Conservation (phyloP, 2,888 invertebrate species). For the Rhingia campestris region DNA sequence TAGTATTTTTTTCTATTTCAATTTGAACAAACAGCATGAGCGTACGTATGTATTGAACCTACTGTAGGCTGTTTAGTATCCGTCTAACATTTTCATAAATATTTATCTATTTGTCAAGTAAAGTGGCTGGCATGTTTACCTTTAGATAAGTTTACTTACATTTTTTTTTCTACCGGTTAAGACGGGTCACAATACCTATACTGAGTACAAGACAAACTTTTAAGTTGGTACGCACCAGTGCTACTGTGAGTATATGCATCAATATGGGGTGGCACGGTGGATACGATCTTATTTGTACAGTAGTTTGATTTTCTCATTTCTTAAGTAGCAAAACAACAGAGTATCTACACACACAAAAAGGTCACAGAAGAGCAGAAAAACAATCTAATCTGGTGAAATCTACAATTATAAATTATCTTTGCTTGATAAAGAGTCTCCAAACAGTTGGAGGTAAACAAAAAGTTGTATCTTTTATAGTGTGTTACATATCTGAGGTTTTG, state of each 20-base stretch:
- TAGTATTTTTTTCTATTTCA: conserved; percentile 8
- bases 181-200: conserved; percentile 9
- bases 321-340: conserved; percentile 61
- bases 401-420: conserved; percentile 73
- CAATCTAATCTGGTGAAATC: conserved; percentile 67
- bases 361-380: background rate
- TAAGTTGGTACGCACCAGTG: conserved; percentile 24
- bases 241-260: conserved; percentile 26
- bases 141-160: conserved; percentile 65
- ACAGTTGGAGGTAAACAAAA: conserved; percentile 61
- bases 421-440: conserved; percentile 65
- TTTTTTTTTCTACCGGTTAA: background rate
- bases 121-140: conserved; percentile 66
- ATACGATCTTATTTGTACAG: conserved; percentile 3
- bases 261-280: conserved; percentile 15
- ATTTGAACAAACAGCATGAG: conserved; percentile 7
- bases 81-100: conserved; percentile 64
- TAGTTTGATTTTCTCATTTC: conserved; percentile 35
- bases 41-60: background rate
- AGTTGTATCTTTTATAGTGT: conserved; percentile 2
- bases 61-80: conserved; percentile 40
- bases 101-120: conserved; percentile 69
- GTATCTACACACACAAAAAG: conserved; percentile 12
- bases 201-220: conserved; percentile 2
- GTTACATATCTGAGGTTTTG: conserved; percentile 5